phyloP scores from a whole-genome alignment of 2,888 invertebrate species.

The Eristalinus sepulchralis region DNA sequence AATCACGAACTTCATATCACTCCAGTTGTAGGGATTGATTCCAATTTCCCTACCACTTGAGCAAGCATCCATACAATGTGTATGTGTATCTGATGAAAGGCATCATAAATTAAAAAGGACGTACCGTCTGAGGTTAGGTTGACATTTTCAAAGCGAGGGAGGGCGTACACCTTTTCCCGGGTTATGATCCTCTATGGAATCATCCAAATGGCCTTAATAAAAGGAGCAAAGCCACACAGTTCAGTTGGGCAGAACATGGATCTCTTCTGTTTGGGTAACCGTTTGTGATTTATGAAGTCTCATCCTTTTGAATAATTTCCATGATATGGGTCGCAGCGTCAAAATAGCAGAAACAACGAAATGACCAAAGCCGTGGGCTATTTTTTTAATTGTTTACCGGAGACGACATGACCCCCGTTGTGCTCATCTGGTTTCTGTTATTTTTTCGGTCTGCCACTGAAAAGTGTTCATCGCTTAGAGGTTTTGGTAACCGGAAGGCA shows the following conservation, averaged over 20 bases:
- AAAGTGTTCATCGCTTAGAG: slow-evolving; percentile 10
- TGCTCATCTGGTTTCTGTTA: background rate
- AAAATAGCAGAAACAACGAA: background rate
- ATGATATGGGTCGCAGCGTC: slow-evolving; percentile 31
- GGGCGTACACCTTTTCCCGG: slow-evolving; percentile 16
- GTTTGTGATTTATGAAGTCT: slow-evolving; percentile 57
- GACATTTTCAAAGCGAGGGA: slow-evolving; percentile 13
- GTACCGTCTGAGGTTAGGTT: background rate
- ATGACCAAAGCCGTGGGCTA: slow-evolving; percentile 1
- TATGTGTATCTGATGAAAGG: background rate
- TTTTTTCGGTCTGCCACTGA: background rate
- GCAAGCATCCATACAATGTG: background rate
- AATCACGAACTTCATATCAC: slow-evolving; percentile 52
- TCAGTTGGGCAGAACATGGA: slow-evolving; percentile 39
- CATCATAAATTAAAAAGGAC: slow-evolving; percentile 11
- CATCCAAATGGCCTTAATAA: slow-evolving; percentile 2
- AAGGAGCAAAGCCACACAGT: background rate
- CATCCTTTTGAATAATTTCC: slow-evolving; percentile 56
- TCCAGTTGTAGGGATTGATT: slow-evolving; percentile 41
- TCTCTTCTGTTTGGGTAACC: slow-evolving; percentile 24
- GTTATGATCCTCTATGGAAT: slow-evolving; percentile 29
- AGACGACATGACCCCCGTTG: slow-evolving; percentile 7
- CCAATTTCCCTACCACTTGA: slow-evolving; percentile 1
- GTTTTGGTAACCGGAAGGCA: slow-evolving; percentile 31
- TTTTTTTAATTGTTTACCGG: slow-evolving; percentile 50